Evolutionary conservation across 2,888 invertebrate species (phyloP), one percentile per base, ranked within the genome.

Genomic region (Acleris cristana): DNA sequence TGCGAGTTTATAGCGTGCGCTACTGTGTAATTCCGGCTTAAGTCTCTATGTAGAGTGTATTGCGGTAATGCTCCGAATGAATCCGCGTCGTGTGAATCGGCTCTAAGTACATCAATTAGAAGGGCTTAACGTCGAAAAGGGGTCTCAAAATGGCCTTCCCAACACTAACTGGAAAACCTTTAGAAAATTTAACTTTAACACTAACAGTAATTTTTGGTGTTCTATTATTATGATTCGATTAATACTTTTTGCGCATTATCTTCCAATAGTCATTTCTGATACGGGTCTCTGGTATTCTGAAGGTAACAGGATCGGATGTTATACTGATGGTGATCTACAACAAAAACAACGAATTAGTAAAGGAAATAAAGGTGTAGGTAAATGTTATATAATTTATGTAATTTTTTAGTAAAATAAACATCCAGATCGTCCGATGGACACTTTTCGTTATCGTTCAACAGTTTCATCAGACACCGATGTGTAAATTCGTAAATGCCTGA

Each of bases 61-160:
- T 40, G 40, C 14, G 3, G 2, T 10, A 40, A 40, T 1, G 12
- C 40, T 40, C 14, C 40, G 40, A 40, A 40, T 40, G 12, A 40
- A 40, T 40, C 4, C 40, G 14, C 40, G 40, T 40, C 40, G 14
- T 40, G 40, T 40, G 40, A 40, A 14, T 40, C 14, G 4, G 40
- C 40, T 40, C 61, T 67, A 70, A 58, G 67, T 71, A 72, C 69
- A 58, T 73, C 68, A 49, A 52, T 69, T 59, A 69, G 65, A 70
- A 73, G 71, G 68, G 65, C 62, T 69, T 68, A 78, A 79, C 77
- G 77, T 72, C 67, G 76, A 76, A 80, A 79, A 79, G 77, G 80
- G 80, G 79, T 80, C 81, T 72, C 80, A 78, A 80, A 80, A 78
- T 61, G 76, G 76, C 79, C 78, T 79, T 77, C 73, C 71, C 73